Conservation (phyloP, 2,888 invertebrate species). For the Mesorhabditis spiculigera region DNA sequence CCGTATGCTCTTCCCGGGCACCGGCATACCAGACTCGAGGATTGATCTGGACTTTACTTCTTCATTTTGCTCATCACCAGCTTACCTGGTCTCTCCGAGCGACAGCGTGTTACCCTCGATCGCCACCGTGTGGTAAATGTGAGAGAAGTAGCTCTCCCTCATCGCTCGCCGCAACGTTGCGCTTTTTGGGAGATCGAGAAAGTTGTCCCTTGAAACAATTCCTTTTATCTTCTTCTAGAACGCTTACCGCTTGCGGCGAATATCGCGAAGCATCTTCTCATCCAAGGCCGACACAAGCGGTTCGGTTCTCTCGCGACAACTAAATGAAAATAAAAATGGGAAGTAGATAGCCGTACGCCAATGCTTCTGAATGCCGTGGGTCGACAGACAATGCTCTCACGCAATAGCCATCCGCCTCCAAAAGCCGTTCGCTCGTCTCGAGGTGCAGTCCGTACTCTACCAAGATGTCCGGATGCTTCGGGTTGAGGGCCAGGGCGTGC, state of each 20-base stretch:
- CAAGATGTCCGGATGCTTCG: constrained; percentile 84
- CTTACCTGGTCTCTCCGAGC: constrained; percentile 79
- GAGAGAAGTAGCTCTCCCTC: constrained; percentile 86
- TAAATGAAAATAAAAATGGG: constrained; percentile 16
- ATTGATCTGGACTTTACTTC: constrained; percentile 60
- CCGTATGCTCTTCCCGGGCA: constrained; percentile 80
- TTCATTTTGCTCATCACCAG: background rate
- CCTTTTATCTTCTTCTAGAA: constrained; percentile 68
- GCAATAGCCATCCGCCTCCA: constrained; percentile 86
- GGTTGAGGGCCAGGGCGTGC: constrained; percentile 85
- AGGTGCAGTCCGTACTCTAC: constrained; percentile 66
- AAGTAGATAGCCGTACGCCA: constrained; percentile 28
- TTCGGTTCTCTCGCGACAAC: constrained; percentile 78
- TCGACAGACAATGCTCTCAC: constrained; percentile 75
- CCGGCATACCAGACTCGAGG: constrained; percentile 77
- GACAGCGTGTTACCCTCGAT: constrained; percentile 97
- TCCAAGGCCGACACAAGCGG: constrained; percentile 83
- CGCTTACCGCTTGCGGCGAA: constrained; percentile 71
- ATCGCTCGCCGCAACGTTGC: constrained; percentile 76
- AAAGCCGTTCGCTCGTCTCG: constrained; percentile 67
- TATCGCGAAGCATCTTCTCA: constrained; percentile 73
- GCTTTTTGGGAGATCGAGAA: constrained; percentile 65
- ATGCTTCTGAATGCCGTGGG: constrained; percentile 70
- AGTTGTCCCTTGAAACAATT: constrained; percentile 20
- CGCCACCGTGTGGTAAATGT: constrained; percentile 93